phyloP scores from a whole-genome alignment of 2,797 vertebrate genomes.

The Prunella strophiata region DNA sequence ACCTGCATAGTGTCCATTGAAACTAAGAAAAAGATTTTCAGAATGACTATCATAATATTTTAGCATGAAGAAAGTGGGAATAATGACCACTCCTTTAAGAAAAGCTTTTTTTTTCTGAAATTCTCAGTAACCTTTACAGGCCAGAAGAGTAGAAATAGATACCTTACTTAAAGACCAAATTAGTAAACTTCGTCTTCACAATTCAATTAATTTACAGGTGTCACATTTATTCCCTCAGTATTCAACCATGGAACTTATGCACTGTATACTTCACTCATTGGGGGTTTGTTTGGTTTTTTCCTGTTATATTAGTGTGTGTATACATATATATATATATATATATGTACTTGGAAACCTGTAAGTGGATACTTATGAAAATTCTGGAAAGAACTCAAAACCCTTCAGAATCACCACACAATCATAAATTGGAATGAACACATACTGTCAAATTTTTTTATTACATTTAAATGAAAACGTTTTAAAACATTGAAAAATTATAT shows the following conservation, averaged over 20 bases:
- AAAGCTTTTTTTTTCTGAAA: neutral
- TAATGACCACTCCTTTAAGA: neutral
- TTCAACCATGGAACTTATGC: neutral
- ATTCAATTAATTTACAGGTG: neutral
- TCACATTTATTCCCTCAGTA: neutral
- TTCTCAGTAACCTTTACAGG: neutral
- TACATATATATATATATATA: too few relatives aligned
- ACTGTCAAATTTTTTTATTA: neutral
- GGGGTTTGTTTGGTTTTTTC: accelerated
- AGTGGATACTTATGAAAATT: neutral
- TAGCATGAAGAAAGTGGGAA: neutral
- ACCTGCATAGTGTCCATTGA: neutral
- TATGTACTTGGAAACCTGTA: neutral
- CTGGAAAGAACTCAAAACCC: neutral
- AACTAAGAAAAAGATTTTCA: neutral
- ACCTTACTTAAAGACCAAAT: neutral
- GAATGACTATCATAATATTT: neutral
- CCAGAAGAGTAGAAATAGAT: neutral
- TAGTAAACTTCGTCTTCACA: neutral
- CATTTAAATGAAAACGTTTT: neutral
- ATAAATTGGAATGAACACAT: neutral
- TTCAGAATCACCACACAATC: neutral
- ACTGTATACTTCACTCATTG: neutral
- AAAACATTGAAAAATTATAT: neutral
- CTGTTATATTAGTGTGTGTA: neutral